Base-by-base conservation (phyloP, 1,140 invertebrate species). In the Leptinotarsa defecta region DNA sequence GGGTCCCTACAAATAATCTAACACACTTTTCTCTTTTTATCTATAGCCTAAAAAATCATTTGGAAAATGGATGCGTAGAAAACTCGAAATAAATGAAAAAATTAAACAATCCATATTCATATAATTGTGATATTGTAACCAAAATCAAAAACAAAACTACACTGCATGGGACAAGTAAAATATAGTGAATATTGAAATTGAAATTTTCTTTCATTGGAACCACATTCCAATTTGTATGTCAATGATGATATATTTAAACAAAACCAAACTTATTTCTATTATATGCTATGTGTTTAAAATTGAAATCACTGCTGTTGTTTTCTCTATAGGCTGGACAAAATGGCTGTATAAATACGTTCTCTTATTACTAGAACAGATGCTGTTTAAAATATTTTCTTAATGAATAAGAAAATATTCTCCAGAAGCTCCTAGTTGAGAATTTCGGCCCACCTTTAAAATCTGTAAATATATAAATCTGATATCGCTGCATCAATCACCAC, bases 391-490 rank as follows among this genome's bases (percentile, higher is more conserved):
- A 20, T 73, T 57, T 57, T 73, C 71, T 73, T 67, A 77, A 74
- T 24, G 62, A 49, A 61, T 78, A 78, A 78, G 77, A 78, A 78
- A 78, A 68, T 49, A 65, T 75, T 78, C 74, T 78, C 77, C 74
- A 49, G 74, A 63, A 70, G 77, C 34, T 74, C 76, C 62, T 75
- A 73, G 71, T 67, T 68, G 74, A 71, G 61, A 69, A 78, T 73
- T 73, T 68, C 61, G 77, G 70, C 57, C 74, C 65, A 75, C 69
- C 65, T 76, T 76, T 76, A 76, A 78, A 78, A 80, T 80, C 79
- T 80, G 79, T 75, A 80, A 80, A 80, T 80, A 80, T 76, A 78
- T 69, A 80, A 78, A 77, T 69, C 79, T 78, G 77, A 78, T 78
- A 78, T 80, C 75, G 76, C 79, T 78, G 75, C 75, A 49, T 68